Base-by-base conservation (phyloP, 2,113 vertebrate species). In the Gallinago undulata region DNA sequence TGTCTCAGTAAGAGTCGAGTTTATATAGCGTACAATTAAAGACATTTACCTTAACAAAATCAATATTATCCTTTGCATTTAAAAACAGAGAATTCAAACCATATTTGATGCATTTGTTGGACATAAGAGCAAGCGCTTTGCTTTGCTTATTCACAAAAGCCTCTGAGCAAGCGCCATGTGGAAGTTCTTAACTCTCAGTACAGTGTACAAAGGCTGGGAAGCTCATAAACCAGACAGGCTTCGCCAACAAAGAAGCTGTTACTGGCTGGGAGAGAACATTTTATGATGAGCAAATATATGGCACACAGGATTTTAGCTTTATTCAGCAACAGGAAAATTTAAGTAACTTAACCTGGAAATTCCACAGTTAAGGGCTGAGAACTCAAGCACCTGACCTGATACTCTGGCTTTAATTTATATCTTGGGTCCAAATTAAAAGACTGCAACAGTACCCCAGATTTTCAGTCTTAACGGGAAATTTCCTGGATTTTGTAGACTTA, bases 41-140 rank as follows among this genome's bases (percentile, higher is more conserved):
- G 93, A 77, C 89, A 96, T 94, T 96, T 96, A 97, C 96, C 96
- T 97, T 96, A 87, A 97, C 89, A 96, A 94, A 96, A 94, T 91
- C 96, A 97, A 93, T 91, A 94, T 96, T 96, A 93, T 95, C 94
- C 81, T 96, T 96, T 77, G 91, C 87, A 63, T 96, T 96, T 91
- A 55, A 93, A 95, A 90, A 62, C 63, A 25, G 69, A 50, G 94
- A 94, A 96, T 95, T 89, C 78, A 94, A 94, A 94, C 95, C 95
- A 89, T 87, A 91, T 56, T 95, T 84, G 81, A 18, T 77, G 91
- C 91, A 28, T 95, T 92, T 89, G 74, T 73, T 94, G 89, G 91
- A 88, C 84, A 5, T 0, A 31, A 31, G 93, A 95, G 92, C 57
- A 69, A 94, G 67, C 3, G 5, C 77, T 92, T 64, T 84, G 63